Evolutionary conservation across 2,797 vertebrate genomes (phyloP).

Genomic region (Sebastes oblongus): DNA sequence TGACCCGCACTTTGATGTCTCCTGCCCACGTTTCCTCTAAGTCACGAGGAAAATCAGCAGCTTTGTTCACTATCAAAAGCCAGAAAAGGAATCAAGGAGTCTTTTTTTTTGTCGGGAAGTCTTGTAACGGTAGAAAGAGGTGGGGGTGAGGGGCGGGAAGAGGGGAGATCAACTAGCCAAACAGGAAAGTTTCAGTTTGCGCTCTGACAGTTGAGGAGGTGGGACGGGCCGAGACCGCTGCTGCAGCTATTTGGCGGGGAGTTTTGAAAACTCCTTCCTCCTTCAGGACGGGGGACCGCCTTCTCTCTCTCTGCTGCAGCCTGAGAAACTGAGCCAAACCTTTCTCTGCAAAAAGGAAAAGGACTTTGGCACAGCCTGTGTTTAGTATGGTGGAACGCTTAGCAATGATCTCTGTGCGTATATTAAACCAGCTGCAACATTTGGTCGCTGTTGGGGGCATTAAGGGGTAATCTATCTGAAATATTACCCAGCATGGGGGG

Average conservation of each 20-base stretch:
- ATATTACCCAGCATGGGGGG: conserved; percentile 30
- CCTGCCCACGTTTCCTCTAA: conserved; percentile 31
- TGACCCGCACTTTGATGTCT: conserved; percentile 65
- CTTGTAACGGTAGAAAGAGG: conserved; percentile 4
- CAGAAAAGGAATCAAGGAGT: conserved; percentile 18
- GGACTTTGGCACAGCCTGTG: conserved; percentile 42
- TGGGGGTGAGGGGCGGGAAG: background rate
- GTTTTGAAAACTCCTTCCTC: conserved; percentile 73
- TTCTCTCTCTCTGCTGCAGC: conserved; percentile 21
- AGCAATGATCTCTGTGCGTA: conserved; percentile 17
- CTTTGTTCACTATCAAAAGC: conserved; percentile 43
- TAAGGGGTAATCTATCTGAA: conserved; percentile 47
- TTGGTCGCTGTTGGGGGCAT: conserved; percentile 16
- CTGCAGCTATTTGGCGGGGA: conserved; percentile 76
- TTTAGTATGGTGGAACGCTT: conserved; percentile 61
- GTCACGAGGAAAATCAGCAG: conserved; percentile 54
- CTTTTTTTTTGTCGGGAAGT: conserved; percentile 4
- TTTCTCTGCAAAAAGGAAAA: conserved; percentile 4
- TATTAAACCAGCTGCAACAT: conserved; percentile 24
- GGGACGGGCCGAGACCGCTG: conserved; percentile 41
- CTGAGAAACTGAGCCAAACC: conserved; percentile 12
- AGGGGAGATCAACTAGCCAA: conserved; percentile 17
- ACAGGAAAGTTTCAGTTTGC: conserved; percentile 67
- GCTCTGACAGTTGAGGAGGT: conserved; percentile 61
- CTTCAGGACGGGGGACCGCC: conserved; percentile 32